Conservation (phyloP, 2,113 vertebrate genomes). For the Scatophagus argus region DNA sequence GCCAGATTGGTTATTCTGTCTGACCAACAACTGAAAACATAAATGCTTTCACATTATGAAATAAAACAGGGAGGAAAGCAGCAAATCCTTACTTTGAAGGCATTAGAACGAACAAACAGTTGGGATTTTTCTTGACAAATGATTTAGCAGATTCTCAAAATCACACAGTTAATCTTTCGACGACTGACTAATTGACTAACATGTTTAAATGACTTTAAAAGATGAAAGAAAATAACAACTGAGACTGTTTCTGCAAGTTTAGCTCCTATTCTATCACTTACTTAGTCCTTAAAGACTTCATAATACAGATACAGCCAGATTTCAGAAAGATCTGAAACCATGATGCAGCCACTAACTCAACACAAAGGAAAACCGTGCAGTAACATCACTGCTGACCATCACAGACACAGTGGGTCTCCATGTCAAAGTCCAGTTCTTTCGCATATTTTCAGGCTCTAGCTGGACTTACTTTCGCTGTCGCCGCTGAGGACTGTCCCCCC, state of each 20-base stretch:
- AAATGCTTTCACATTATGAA: not conserved
- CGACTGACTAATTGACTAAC: not conserved
- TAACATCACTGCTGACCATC: not conserved
- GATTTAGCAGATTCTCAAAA: not conserved
- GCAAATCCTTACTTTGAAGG: not conserved
- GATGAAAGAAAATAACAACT: not conserved
- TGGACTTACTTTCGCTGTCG: conserved; percentile 57
- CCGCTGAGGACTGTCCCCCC: not conserved
- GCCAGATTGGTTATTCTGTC: not conserved
- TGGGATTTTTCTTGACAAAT: not conserved
- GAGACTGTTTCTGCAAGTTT: not conserved
- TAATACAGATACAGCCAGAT: not conserved
- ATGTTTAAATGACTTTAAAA: no score
- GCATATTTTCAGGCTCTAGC: not conserved
- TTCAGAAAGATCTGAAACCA: not conserved
- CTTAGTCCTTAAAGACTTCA: not conserved
- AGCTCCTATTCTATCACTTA: not conserved
- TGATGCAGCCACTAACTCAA: not conserved
- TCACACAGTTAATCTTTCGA: not conserved
- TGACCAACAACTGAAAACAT: not conserved
- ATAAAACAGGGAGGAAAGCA: not conserved
- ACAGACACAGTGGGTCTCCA: not conserved
- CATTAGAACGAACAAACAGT: not conserved
- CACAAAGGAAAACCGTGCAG: not conserved
- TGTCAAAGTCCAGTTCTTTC: not conserved